Percentiles rank a stretch among this genome's conserved stretches.
phyloP scores from a whole-genome alignment of 2,113 vertebrate genomes.

The Chloropsis cyanopogon region DNA sequence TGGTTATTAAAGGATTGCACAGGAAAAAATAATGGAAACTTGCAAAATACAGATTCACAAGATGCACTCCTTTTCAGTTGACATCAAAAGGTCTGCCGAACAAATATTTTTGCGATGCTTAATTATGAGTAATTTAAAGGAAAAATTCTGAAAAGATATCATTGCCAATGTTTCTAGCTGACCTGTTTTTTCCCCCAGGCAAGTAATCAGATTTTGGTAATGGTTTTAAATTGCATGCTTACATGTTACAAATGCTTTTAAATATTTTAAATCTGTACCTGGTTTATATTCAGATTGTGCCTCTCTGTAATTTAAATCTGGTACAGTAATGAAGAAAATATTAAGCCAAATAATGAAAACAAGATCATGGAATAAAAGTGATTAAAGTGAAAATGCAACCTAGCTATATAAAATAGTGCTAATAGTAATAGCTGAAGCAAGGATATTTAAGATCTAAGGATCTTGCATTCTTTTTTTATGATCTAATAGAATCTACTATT shows the following conservation, averaged over 20 bases:
- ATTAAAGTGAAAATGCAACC: conserved; percentile 57
- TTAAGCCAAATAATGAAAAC: conserved; percentile 61
- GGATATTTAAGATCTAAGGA: conserved; percentile 60
- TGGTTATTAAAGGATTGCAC: background rate
- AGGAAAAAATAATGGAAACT: background rate
- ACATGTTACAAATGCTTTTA: conserved; percentile 39
- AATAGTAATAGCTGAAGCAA: conserved; percentile 54
- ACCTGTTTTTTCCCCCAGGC: conserved; percentile 13
- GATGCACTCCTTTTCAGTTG: background rate
- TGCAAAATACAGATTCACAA: background rate
- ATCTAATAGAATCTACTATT: conserved; percentile 65
- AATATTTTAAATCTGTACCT: conserved; percentile 32
- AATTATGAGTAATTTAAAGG: background rate
- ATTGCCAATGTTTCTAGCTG: background rate
- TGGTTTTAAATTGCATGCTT: conserved; percentile 41
- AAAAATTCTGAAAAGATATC: conserved; percentile 4
- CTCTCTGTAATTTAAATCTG: conserved; percentile 57
- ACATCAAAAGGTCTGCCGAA: background rate
- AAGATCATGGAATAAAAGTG: conserved; percentile 56
- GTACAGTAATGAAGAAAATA: conserved; percentile 37
- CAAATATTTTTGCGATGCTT: background rate
- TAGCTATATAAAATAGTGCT: conserved; percentile 50
- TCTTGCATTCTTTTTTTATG: conserved; percentile 62
- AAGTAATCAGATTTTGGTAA: conserved; percentile 58
- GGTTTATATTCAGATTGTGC: conserved; percentile 56